Evolutionary conservation across 2,113 vertebrate genomes (phyloP).

Genomic region (Catharus fuscescens): DNA sequence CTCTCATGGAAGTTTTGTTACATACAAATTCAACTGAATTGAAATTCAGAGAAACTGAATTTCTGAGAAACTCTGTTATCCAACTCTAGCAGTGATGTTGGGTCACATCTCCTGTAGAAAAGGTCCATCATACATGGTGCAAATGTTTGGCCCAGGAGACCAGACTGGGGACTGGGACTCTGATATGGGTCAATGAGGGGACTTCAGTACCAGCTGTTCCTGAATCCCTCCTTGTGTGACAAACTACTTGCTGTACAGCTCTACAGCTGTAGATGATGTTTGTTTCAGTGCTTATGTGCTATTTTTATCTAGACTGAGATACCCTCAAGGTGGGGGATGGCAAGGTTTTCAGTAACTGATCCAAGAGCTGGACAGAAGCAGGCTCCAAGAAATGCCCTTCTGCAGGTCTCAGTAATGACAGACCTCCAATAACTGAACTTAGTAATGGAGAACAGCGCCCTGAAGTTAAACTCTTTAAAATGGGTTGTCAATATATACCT

Average conservation of each 20-base stretch:
- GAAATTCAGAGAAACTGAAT: too few species aligned
- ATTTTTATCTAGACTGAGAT: neutral
- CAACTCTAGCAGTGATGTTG: rapidly evolving
- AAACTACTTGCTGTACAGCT: neutral
- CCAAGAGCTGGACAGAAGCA: neutral
- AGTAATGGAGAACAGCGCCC: neutral
- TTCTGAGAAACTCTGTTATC: neutral
- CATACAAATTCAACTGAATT: neutral
- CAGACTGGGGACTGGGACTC: neutral
- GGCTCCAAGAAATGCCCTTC: neutral
- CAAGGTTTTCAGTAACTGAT: neutral
- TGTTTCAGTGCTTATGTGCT: neutral
- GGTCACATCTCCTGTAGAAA: neutral
- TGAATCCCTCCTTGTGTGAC: neutral
- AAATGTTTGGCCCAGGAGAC: neutral
- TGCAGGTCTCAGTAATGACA: neutral
- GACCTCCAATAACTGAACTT: neutral
- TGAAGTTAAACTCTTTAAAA: neutral
- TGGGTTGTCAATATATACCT: neutral
- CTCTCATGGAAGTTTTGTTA: neutral
- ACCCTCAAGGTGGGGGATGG: neutral
- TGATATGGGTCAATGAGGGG: neutral
- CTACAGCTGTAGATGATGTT: neutral
- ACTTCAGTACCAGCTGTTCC: neutral
- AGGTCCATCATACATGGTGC: neutral